Evolutionary conservation across 2,113 vertebrate species (phyloP), one percentile per base, ranked within the genome.

Genomic region (Lasiurus borealis): DNA sequence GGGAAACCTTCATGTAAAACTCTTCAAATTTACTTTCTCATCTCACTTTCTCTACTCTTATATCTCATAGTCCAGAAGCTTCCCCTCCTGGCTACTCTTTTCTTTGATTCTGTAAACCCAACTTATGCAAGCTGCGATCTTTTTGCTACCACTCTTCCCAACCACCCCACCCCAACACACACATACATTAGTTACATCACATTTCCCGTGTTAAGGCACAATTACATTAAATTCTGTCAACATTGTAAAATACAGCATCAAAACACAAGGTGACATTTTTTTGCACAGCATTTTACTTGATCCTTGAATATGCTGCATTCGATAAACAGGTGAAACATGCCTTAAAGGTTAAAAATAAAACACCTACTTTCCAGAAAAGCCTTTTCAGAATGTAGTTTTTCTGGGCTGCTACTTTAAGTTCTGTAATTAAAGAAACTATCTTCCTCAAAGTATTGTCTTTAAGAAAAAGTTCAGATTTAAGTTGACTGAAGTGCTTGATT

Each of bases 281-380:
- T 89, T 75, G 40, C 77, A 62, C 54, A 62, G 78, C 12, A 50
- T 81, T 95, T 95, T 87, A 80, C 76, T 50, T 94, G 68, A 81
- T 50, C 59, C 21, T 93, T 90, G 23, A 76, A 84, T 66, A 62
- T 52, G 14, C 34, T 62, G 4, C 75, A 72, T 73, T 80, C 36
- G 4, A 18, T 91, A 85, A 91, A 54, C 57, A 96, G 19, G 2
- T 40, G 13, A 85, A 87, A 87, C 2, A 76, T n/a, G 27, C 77
- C 91, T 93, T 86, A 95, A 93, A 88, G n/a, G 83, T 52, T 83
- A 88, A 40, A 95, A 91, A 59, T 77, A 66, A 86, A 93, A 69
- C 29, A 90, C 96, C 66, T 95, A 97, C 97, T 96, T 96, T 97
- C 97, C 97, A 97, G 96, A 97, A 97, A 64, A 97, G 95, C 27